phyloP scores from a whole-genome alignment of 2,888 invertebrate species.

The Rhingia campestris region DNA sequence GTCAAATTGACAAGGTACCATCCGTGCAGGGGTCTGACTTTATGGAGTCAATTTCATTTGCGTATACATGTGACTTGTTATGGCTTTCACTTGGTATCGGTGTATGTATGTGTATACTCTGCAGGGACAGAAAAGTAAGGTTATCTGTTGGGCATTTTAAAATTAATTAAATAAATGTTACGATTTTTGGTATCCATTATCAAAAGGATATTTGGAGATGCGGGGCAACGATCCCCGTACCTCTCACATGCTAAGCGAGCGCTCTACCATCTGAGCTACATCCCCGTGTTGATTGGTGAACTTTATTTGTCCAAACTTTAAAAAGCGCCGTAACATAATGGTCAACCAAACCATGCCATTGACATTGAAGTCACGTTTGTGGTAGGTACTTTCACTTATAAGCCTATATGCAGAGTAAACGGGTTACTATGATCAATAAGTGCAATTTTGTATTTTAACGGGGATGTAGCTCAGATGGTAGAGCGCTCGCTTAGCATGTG shows the following conservation, averaged over 20 bases:
- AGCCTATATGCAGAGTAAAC: not conserved
- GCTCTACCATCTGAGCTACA: conserved; percentile 83
- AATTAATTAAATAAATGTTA: not conserved
- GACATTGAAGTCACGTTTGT: conserved; percentile 1
- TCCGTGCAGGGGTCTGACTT: conserved; percentile 27
- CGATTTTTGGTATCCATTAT: not conserved
- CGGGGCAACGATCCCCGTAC: conserved; percentile 81
- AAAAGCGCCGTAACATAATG: not conserved
- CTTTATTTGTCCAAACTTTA: not conserved
- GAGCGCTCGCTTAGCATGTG: conserved; percentile 83
- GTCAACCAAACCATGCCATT: not conserved
- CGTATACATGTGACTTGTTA: conserved; percentile 27
- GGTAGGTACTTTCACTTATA: not conserved
- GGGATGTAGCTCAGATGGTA: conserved; percentile 83
- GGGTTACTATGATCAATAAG: not conserved
- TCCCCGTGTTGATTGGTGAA: conserved; percentile 77
- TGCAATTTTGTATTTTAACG: conserved; percentile 42
- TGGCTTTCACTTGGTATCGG: conserved; percentile 3
- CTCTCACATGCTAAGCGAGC: conserved; percentile 81
- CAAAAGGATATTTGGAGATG: conserved; percentile 79
- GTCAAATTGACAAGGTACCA: conserved; percentile 53
- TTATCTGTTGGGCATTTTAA: not conserved
- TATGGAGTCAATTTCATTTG: conserved; percentile 52
- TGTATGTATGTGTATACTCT: not conserved
- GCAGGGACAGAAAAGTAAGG: no score